Conservation (phyloP, 1,140 invertebrate genomes). For the Drosophila jambulina region DNA sequence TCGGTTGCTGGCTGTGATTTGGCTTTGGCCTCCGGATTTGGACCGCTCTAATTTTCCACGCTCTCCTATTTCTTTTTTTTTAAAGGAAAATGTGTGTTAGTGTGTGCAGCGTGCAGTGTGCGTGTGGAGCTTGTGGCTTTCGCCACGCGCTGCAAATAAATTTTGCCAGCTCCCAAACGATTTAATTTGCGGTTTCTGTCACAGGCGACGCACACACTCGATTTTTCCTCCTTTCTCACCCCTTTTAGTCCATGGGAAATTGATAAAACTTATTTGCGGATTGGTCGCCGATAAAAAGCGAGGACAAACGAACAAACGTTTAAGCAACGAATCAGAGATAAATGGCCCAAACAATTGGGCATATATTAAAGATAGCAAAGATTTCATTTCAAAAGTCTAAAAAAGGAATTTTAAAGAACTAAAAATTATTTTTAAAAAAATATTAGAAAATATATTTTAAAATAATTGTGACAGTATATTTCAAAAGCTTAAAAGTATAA, state of each 20-base stretch:
- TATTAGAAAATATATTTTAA: background rate
- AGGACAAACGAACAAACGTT: constrained; percentile 41
- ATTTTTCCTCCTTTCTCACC: constrained; percentile 21
- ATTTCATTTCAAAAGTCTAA: background rate
- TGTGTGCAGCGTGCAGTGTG: constrained; percentile 10
- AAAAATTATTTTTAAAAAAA: background rate
- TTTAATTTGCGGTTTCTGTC: constrained; percentile 80
- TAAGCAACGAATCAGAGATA: constrained; percentile 48
- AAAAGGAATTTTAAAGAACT: background rate
- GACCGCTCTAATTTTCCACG: constrained; percentile 62
- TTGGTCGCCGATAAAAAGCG: constrained; percentile 29
- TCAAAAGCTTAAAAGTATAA: no score
- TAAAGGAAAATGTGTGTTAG: constrained; percentile 8
- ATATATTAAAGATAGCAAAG: constrained; percentile 6
- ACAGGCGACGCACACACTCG: constrained; percentile 45
- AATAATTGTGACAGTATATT: no score
- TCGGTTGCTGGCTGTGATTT: constrained; percentile 68
- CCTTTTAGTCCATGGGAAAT: constrained; percentile 48
- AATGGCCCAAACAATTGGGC: constrained; percentile 13
- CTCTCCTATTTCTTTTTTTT: constrained; percentile 11
- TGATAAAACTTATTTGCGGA: constrained; percentile 70
- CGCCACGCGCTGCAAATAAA: constrained; percentile 72
- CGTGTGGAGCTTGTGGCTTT: constrained; percentile 47
- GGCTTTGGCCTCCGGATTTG: constrained; percentile 55
- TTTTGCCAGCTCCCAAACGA: constrained; percentile 69